Base-by-base conservation (phyloP, 2,797 vertebrate genomes). In the Falco cherrug region DNA sequence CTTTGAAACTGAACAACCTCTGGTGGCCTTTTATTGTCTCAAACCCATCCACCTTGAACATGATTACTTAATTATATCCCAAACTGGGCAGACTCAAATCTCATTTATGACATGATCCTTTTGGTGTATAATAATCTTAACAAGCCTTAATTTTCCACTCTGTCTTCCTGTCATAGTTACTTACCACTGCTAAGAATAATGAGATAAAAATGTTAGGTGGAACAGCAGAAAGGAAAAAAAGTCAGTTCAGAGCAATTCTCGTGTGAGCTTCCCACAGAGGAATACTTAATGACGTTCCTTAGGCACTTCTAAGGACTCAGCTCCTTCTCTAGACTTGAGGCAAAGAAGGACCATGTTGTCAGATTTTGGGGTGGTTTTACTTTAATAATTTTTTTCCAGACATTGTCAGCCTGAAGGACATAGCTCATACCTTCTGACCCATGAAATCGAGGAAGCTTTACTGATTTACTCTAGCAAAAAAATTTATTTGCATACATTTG, bases 121-220 rank as follows among this genome's bases (percentile, higher is more conserved):
- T 97, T 96, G 93, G 93, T 94, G 84, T 82, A 87, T 95, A 95
- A 96, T 93, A 95, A 87, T 83, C 93, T 94, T 97, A 97, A 97
- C 91, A 97, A 97, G 95, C 94, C 92, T 94, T 95, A 97, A 97
- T 97, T 97, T 97, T 97, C 93, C 89, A 96, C 97, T 97, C 92
- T 90, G 93, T 96, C 97, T 97, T 97, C 94, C 97, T 97, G 97
- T 97, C 97, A 96, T 89, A 96, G 93, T 96, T 97, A 96, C 96
- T 97, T 97, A 97, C 94, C 73, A 92, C 82, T 91, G 81, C 96
- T 97, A 97, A 97, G 96, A 96, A 97, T 97, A 97, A 97, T 92
- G 89, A 94, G 87, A 97, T 96, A 95, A 90, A 96, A 95, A 93
- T 84, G 80, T 87, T 78, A 96, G 91, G 85, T 82, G 82, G 91